Evolutionary conservation across 2,113 vertebrate genomes (phyloP).

Genomic region (Rhadina sibilatrix): DNA sequence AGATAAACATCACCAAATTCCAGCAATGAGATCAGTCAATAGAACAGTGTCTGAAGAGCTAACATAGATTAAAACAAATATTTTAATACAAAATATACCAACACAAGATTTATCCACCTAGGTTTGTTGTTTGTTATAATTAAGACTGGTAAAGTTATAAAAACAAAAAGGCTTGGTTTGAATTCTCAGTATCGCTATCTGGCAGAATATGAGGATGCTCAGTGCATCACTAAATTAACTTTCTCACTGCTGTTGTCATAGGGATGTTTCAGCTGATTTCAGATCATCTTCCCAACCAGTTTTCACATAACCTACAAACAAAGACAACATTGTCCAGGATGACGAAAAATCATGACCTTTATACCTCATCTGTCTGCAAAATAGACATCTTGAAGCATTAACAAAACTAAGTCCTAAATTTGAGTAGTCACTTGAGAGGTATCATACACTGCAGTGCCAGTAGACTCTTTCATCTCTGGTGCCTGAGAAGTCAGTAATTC

Average conservation of each 20-base stretch:
- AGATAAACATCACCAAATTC: constrained; percentile 17
- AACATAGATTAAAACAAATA: constrained; percentile 2
- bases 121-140: background rate
- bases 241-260: background rate
- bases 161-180: background rate
- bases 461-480: background rate
- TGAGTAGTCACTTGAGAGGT: background rate
- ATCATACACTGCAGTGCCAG: background rate
- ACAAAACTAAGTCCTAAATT: background rate
- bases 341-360: background rate
- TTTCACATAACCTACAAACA: background rate
- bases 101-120: background rate
- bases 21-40: background rate
- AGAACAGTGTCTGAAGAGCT: background rate
- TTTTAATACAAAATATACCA: background rate
- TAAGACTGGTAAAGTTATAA: background rate
- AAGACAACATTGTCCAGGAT: background rate
- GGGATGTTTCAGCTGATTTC: background rate
- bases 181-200: background rate
- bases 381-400: background rate
- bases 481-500: background rate
- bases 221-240: background rate
- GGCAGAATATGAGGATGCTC: background rate
- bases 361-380: background rate
- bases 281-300: background rate